These are phyloP conservation scores for Alauda arvensis DNA, from an alignment of 2,797 vertebrate genomes.

Conservation along the genomic window DNA sequence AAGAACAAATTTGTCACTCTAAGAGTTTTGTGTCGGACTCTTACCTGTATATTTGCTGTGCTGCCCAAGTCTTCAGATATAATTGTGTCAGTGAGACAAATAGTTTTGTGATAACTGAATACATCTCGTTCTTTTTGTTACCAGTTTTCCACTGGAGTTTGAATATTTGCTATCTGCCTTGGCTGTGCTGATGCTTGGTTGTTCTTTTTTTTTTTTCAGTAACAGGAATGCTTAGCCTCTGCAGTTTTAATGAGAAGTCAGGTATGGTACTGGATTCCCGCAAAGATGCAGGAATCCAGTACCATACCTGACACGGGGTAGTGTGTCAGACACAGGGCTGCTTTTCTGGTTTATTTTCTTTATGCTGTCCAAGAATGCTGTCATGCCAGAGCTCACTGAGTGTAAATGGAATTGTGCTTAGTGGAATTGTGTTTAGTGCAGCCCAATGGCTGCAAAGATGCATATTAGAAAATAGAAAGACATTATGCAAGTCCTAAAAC, in stretches of 20 bases:
- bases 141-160: rapidly evolving
- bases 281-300: no score
- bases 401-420: background rate
- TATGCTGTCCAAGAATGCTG: background rate
- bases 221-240: background rate
- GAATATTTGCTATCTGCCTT: background rate
- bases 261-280: background rate
- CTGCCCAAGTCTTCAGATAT: background rate
- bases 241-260: background rate
- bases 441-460: background rate
- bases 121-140: background rate
- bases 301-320: no score
- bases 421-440: no score
- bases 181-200: background rate
- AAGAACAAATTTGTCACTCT: background rate
- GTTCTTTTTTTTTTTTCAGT: background rate
- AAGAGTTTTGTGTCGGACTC: background rate
- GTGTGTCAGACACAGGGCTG: background rate
- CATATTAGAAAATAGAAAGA: background rate
- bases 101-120: background rate
- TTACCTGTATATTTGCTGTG: background rate
- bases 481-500: background rate
- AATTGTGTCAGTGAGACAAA: background rate
- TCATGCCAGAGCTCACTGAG: background rate
- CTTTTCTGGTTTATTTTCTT: background rate